phyloP scores from a whole-genome alignment of 1,140 invertebrate genomes.

The Tribolium madens region DNA sequence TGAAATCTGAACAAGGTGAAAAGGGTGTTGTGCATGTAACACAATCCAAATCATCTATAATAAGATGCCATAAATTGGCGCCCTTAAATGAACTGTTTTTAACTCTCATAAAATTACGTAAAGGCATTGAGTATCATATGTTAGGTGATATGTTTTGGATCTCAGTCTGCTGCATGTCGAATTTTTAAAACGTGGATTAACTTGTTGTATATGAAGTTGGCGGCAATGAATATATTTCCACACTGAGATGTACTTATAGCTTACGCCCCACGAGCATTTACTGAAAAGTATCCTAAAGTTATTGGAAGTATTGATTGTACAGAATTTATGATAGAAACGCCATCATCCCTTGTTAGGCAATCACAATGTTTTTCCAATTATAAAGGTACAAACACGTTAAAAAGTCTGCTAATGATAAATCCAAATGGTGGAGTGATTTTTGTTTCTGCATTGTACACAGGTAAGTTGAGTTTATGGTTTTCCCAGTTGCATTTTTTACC shows the following conservation, averaged over 20 bases:
- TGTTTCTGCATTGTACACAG: background rate
- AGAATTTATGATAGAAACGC: background rate
- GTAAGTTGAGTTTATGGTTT: too few species aligned
- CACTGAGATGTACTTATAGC: background rate
- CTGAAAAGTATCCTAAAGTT: background rate
- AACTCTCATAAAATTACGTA: background rate
- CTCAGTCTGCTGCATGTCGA: background rate
- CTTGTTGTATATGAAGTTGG: background rate
- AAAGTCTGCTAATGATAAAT: background rate
- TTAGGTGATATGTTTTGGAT: background rate
- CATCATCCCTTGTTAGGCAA: background rate
- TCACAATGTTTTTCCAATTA: slow-evolving; percentile 18
- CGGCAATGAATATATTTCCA: background rate
- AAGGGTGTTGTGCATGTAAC: too few species aligned
- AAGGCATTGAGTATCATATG: background rate
- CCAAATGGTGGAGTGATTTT: slow-evolving; percentile 4
- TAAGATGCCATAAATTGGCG: background rate
- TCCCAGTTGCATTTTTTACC: too few species aligned
- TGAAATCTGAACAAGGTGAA: too few species aligned
- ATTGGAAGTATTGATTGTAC: slow-evolving; percentile 20
- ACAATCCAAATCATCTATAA: too few species aligned
- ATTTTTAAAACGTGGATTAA: slow-evolving; percentile 16
- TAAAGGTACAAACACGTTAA: slow-evolving; percentile 3
- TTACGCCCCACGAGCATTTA: background rate
- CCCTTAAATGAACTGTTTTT: background rate